A percentile compares a stretch with the other conserved stretches of the same genome.
Conservation (phyloP, 2,113 vertebrate species). For the Pteronura brasiliensis region DNA sequence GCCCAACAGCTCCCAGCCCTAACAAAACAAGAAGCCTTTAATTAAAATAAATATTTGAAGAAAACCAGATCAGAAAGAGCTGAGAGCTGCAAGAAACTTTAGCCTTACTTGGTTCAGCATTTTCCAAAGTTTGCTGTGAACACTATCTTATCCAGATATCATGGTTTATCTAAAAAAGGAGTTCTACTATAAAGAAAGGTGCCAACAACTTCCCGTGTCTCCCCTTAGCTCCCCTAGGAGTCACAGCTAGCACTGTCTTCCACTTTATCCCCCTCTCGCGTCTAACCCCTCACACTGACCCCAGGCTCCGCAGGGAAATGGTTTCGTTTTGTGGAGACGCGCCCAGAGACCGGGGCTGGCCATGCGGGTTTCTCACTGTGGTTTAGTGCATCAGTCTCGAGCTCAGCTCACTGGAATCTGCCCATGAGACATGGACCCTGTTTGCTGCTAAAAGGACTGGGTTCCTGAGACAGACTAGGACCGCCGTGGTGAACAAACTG, state of each 20-base stretch:
- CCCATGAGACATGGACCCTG: not conserved
- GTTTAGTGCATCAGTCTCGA: not conserved
- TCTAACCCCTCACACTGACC: not conserved
- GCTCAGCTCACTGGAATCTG: not conserved
- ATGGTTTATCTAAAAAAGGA: not conserved
- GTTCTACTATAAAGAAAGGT: not conserved
- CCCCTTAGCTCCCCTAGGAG: not conserved
- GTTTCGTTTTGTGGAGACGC: not conserved
- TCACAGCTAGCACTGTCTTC: not conserved
- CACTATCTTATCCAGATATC: not conserved
- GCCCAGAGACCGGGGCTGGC: not conserved
- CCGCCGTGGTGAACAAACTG: fast-evolving
- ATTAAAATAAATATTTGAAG: constrained; percentile 19
- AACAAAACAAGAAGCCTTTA: not conserved
- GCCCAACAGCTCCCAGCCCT: not conserved
- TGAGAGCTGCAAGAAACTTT: not conserved
- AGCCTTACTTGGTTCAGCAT: not conserved
- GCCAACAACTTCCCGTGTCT: not conserved
- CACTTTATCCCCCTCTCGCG: not conserved
- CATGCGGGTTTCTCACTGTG: not conserved
- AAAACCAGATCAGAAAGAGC: not conserved
- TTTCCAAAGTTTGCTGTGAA: not conserved
- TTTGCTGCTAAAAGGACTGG: not conserved
- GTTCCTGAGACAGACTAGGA: not conserved
- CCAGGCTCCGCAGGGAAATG: not conserved